Conservation (phyloP, 2,888 invertebrate genomes). For the Galerucella pusilla region DNA sequence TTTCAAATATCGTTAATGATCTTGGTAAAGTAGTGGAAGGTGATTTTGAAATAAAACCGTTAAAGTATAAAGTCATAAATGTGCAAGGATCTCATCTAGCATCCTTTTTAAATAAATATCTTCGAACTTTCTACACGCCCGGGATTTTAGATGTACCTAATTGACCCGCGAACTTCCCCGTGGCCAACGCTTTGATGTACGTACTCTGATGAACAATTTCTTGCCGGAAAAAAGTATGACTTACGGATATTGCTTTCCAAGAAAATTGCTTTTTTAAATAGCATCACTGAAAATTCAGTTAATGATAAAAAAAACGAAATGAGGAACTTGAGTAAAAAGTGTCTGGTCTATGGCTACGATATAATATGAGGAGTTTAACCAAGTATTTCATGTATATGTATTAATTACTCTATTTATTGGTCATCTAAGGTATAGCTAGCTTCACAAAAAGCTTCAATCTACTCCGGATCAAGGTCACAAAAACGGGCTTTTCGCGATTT, state of each 20-base stretch:
- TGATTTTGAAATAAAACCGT: not conserved
- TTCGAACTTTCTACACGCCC: conserved; percentile 1
- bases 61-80: not conserved
- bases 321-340: conserved; percentile 16
- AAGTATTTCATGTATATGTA: not conserved
- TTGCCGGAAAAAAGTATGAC: conserved; percentile 14
- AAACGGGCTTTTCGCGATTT: too few relatives aligned
- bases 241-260: conserved; percentile 27
- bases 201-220: conserved; percentile 25
- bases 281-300: conserved; percentile 12
- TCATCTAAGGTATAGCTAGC: too few relatives aligned
- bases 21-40: not conserved
- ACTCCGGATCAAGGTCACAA: too few relatives aligned
- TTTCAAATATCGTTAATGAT: not conserved
- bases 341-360: not conserved
- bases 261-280: conserved; percentile 27
- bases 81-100: not conserved
- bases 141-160: not conserved
- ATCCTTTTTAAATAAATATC: conserved; percentile 1
- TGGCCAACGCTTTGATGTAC: conserved; percentile 3
- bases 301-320: conserved; percentile 20
- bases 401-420: too few relatives aligned
- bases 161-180: conserved; percentile 8
- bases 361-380: not conserved
- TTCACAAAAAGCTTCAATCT: too few relatives aligned